Conservation (phyloP, 1,140 invertebrate species). For the Aporrectodea caliginosa region DNA sequence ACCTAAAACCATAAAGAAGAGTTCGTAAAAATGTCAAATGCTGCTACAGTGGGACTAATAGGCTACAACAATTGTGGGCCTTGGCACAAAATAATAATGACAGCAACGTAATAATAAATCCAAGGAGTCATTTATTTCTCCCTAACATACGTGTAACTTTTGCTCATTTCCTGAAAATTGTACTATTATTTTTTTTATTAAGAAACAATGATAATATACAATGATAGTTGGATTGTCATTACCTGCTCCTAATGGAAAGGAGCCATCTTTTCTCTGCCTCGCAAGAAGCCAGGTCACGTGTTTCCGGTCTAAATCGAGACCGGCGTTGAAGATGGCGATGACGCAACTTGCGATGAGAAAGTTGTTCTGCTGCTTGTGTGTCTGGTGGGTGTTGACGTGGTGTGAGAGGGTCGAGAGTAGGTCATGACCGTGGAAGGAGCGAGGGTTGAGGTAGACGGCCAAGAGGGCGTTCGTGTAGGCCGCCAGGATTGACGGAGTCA, state of each 20-base stretch:
- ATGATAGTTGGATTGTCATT: too few relatives aligned
- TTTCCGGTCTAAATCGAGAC: neutral
- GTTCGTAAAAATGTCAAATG: too few relatives aligned
- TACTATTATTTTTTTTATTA: too few relatives aligned
- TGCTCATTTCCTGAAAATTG: too few relatives aligned
- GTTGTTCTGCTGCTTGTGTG: neutral
- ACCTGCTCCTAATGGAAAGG: neutral
- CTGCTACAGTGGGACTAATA: too few relatives aligned
- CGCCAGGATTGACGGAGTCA: neutral
- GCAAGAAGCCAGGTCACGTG: neutral
- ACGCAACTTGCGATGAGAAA: neutral
- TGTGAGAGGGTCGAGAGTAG: neutral
- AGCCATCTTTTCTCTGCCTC: neutral
- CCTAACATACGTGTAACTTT: too few relatives aligned
- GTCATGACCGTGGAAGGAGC: slow-evolving; percentile 12
- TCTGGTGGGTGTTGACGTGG: neutral
- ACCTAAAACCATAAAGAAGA: too few relatives aligned
- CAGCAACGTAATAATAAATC: too few relatives aligned
- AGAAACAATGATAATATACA: too few relatives aligned
- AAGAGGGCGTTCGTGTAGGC: neutral
- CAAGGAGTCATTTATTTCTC: too few relatives aligned
- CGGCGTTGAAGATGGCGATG: neutral
- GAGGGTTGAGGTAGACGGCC: slow-evolving; percentile 11
- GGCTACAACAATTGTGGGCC: too few relatives aligned
- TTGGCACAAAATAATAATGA: too few relatives aligned